phyloP scores from a whole-genome alignment of 2,113 vertebrate genomes.

The Oncorhynchus keta region DNA sequence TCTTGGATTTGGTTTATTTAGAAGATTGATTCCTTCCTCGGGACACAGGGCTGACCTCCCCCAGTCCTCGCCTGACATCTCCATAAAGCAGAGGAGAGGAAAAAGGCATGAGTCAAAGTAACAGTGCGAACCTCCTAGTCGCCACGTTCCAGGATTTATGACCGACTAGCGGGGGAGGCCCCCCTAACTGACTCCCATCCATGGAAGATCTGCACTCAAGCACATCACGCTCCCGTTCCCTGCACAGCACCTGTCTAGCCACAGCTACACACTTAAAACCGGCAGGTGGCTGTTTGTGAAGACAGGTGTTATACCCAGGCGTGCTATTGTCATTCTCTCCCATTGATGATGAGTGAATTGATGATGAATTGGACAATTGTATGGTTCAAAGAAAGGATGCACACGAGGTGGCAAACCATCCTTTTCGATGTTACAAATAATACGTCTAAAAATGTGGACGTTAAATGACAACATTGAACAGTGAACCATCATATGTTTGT shows the following conservation, averaged over 20 bases:
- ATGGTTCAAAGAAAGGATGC: no score
- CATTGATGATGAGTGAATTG: no score
- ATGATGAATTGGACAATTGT: no score
- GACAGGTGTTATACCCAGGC: no score
- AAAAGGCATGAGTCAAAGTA: constrained; percentile 9
- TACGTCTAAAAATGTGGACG: no score
- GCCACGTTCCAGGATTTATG: constrained; percentile 1
- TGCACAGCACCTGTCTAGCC: not conserved
- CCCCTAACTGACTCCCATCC: not conserved
- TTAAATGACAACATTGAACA: no score
- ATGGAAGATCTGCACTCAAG: not conserved
- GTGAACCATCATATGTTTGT: no score
- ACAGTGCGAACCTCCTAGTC: not conserved
- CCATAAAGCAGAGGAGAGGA: constrained; percentile 6
- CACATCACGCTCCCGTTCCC: not conserved
- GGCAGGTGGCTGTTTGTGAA: no score
- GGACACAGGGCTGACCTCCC: constrained; percentile 36
- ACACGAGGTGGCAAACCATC: no score
- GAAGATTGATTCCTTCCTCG: constrained; percentile 51
- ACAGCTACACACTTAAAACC: no score
- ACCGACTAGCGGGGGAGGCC: not conserved
- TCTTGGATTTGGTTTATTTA: constrained; percentile 51
- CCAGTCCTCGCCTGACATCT: constrained; percentile 3
- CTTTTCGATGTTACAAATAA: no score
- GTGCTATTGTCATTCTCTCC: no score